Evolutionary conservation across 2,888 invertebrate species (phyloP), one percentile per base, ranked within the genome.

Genomic region (Melanophora roralis): DNA sequence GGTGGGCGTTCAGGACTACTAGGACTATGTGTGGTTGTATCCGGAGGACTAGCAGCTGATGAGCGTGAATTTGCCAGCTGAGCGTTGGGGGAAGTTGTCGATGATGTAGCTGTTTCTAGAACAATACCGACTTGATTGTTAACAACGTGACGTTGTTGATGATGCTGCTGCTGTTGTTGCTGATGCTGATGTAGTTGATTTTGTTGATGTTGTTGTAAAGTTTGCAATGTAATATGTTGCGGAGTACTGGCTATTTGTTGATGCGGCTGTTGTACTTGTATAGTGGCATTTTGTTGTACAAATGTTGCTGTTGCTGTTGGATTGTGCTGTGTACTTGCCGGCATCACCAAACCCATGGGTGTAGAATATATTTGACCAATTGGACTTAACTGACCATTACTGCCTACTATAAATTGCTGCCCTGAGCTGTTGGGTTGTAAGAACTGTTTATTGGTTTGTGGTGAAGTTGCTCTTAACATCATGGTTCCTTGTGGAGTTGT

Each of bases 21-120:
- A 12, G 96, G 96, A 89, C 95, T 95, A 86, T 94, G 94, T 0
- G 96, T 96, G 0, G 96, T 96, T 0, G 96, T 96, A 85, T 96
- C 96, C 0, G 96, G 96, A 6, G 96, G 95, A 87, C 94, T 94
- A 21, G 93, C 92, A 3, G 91, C 91, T 14, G 86, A 84, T 32
- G 85, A 83, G 65, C 86, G 87, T 7, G 87, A 87, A 79, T 81
- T 83, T 45, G 60, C 36, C 49, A 40, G 76, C 40, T 64, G 78
- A 1, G 19, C 23, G 34, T 57, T 68, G 21, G 78, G 64, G 12
- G 81, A 81, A n/a, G 79, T 60, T 4, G 82, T 73, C 12, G 83
- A 82, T 0, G 82, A 75, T n/a, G 81, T 79, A 14, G 83, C 83
- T 49, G 83, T 73, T 75, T 85, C 84, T 40, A 84, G 83, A 40